Evolutionary conservation across 2,113 vertebrate species (phyloP).

Genomic region (Scalopus aquaticus): DNA sequence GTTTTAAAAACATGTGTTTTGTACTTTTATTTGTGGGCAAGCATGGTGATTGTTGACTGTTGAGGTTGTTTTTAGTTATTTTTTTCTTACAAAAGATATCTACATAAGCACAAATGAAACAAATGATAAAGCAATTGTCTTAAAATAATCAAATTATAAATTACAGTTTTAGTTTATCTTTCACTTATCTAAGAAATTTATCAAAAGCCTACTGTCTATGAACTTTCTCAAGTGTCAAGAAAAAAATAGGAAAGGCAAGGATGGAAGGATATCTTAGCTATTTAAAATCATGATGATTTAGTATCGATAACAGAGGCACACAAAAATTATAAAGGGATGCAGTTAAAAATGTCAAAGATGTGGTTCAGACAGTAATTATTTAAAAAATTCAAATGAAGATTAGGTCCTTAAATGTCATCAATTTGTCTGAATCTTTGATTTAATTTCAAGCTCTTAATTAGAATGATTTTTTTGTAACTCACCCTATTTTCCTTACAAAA

Average conservation of each 20-base stretch:
- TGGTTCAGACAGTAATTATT: constrained; percentile 6
- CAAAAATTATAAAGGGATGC: background rate
- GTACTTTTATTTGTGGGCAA: background rate
- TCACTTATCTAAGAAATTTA: constrained; percentile 11
- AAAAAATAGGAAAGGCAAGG: background rate
- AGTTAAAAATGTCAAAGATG: constrained; percentile 28
- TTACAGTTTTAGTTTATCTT: constrained; percentile 7
- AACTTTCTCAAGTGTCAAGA: background rate
- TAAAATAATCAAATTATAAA: constrained; percentile 9
- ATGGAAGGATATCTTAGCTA: background rate
- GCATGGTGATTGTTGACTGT: background rate
- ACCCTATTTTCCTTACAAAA: constrained; percentile 20
- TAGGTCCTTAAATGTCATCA: background rate
- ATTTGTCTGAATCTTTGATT: background rate
- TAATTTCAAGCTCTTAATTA: constrained; percentile 42
- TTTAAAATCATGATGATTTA: constrained; percentile 9
- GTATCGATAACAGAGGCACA: background rate
- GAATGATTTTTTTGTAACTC: background rate
- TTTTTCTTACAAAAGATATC: constrained; percentile 22
- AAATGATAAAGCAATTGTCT: background rate
- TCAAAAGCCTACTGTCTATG: constrained; percentile 33
- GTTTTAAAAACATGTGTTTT: background rate
- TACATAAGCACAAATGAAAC: background rate
- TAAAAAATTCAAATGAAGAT: constrained; percentile 11
- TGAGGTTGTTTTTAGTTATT: background rate